Evolutionary conservation across 2,888 invertebrate species (phyloP), one percentile per base, ranked within the genome.

Genomic region (Caenorhabditis zanzibari): DNA sequence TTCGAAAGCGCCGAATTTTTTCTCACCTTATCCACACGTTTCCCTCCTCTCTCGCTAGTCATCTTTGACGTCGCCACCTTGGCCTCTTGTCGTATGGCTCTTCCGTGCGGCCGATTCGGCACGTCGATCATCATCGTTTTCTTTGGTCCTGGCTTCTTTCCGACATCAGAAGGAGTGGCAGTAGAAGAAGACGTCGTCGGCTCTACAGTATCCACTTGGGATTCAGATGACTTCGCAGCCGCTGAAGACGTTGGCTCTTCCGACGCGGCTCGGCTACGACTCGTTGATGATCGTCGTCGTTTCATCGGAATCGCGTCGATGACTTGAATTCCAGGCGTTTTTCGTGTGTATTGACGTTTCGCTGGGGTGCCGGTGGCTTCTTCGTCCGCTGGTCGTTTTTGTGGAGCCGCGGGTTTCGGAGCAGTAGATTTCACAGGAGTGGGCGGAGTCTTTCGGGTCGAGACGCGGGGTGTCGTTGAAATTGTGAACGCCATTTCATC

Each of bases 51-150:
- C 38, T 7, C 10, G 12, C n/a, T 49, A 41, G 41, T 54, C 32
- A 19, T 44, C 19, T 16, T 7, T 38, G 38, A 26, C 26, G 58
- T 66, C 5, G 58, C 44, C 1, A 52, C 49, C 24, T 81, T 69
- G n/a, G 41, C 26, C 10, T 68, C 73, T 24, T 14, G n/a, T 44
- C 66, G 44, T n/a, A 54, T 32, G 0, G 54, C 19, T 73, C 38
- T 49, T 41, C 73, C 73, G 19, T 49, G 32, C 24, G 63, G 61
- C 22, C 71, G 69, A 2, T 12, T 32, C 38, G 68, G 68, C 10
- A 58, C 41, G 16, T 81, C 81, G 22, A 81, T 81, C 19, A 81
- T 35, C 69, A 81, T 81, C 19, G 73, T 26, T 10, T 28, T 63
- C 44, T 14, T 16, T 28, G 63, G 63, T 24, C 41, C 41, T 22